Base-by-base conservation (phyloP, 2,888 invertebrate genomes). In the Altica lythri region DNA sequence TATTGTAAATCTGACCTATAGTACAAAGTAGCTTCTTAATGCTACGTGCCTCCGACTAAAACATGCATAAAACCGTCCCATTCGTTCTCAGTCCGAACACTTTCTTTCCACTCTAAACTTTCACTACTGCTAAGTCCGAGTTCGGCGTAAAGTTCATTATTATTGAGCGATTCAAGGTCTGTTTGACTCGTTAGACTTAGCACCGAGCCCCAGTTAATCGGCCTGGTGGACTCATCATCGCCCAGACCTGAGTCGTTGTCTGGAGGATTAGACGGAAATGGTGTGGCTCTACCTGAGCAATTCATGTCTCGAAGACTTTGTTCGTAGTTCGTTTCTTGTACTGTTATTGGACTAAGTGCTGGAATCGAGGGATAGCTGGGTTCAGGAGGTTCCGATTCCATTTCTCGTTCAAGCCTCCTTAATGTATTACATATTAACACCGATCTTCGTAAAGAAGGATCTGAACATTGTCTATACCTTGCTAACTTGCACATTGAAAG, bases 371-470 rank as follows among this genome's bases (percentile, higher is more conserved):
- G 74, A 68, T 71, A 80, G 73, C 52, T 79, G 66, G 68, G 74
- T 65, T 72, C 75, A 61, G 71, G 80, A 30, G 83, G 81, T 72
- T 84, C 83, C 62, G 83, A 79, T 75, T 92, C 92, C 84, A 95
- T 90, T 78, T 95, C 74, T 88, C 85, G 46, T 38, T 60, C 60
- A n/a, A 62, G 45, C 60, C 69, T 55, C 73, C 93, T 86, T 62
- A 95, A 76, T 51, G 95, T 94, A 78, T 95, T 95, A 81, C 93
- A 93, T 70, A 95, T 94, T 59, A 95, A 85, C 72, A 95, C 95
- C 40, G 93, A 94, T 59, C 93, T 86, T 68, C 92, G 84, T 55
- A 95, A 80, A 57, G 92, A 91, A 34, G 94, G 93, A 75, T 95
- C 94, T 50, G 92, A 89, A 64, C 90, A 90, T 76, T 93, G 92